phyloP scores from a whole-genome alignment of 2,113 vertebrate genomes.

The Sphyrna mokarran region DNA sequence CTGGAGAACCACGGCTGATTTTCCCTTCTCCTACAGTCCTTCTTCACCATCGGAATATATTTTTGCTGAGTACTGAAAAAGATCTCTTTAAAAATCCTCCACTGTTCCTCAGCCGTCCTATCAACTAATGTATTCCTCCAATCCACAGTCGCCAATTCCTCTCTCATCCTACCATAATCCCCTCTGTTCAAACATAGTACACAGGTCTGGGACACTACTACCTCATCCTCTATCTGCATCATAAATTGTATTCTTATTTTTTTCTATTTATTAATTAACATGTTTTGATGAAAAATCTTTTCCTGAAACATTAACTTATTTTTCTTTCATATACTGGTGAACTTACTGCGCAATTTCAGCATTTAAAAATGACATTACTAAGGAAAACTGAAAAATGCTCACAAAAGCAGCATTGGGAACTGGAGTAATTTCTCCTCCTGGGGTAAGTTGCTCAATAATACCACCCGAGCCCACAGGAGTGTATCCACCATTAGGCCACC shows the following conservation, averaged over 20 bases:
- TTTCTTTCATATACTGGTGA: not conserved
- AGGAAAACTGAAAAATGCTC: not conserved
- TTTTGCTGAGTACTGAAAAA: too few species aligned
- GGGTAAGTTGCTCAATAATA: not conserved
- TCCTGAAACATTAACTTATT: not conserved
- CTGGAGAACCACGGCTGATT: too few species aligned
- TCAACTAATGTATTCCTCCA: too few species aligned
- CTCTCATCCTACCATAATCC: too few species aligned
- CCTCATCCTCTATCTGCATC: too few species aligned
- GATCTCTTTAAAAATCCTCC: too few species aligned
- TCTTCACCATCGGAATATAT: too few species aligned
- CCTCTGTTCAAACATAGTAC: too few species aligned
- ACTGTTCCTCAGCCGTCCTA: too few species aligned
- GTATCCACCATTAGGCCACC: constrained; percentile 15
- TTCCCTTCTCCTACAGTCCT: too few species aligned
- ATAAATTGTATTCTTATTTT: not conserved
- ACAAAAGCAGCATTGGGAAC: not conserved
- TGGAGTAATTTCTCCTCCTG: not conserved
- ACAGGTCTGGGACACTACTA: too few species aligned
- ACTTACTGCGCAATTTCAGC: not conserved
- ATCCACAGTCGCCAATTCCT: too few species aligned
- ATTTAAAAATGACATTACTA: not conserved
- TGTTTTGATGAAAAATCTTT: not conserved
- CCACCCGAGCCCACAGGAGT: not conserved
- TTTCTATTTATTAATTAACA: not conserved